Percentiles rank a stretch among this genome's conserved stretches.
These are phyloP conservation scores for Musca domestica DNA, from an alignment of 1,140 invertebrate species.

Conservation along the genomic window DNA sequence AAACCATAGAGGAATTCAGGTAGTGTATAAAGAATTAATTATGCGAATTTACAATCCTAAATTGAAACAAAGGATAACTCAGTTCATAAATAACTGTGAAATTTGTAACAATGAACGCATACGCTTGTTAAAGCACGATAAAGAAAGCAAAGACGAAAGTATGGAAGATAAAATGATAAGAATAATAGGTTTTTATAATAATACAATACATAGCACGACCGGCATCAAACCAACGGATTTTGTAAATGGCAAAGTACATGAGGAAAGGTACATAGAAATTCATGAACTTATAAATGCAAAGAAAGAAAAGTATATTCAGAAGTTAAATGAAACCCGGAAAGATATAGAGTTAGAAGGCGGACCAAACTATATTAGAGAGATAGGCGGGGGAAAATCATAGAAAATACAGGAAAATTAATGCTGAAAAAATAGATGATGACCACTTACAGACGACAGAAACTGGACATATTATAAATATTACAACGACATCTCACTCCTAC, in stretches of 20 bases:
- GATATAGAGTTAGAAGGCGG: background rate
- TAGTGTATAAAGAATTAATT: background rate
- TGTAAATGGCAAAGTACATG: background rate
- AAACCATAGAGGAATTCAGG: background rate
- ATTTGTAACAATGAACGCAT: conserved; percentile 2
- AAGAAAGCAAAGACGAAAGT: background rate
- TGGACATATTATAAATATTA: no score
- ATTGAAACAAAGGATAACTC: background rate
- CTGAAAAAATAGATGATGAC: no score
- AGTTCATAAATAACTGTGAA: background rate
- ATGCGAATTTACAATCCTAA: background rate
- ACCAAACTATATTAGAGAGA: background rate
- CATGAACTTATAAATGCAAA: background rate
- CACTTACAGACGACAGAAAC: no score
- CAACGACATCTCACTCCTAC: no score
- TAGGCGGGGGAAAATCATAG: no score
- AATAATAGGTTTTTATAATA: conserved; percentile 5
- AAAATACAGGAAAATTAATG: no score
- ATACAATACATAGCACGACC: conserved; percentile 11
- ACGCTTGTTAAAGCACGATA: background rate
- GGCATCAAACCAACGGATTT: background rate
- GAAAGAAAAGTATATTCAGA: conserved; percentile 6
- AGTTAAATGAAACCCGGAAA: background rate
- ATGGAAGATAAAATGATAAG: conserved; percentile 8
- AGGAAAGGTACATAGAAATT: background rate